These are phyloP conservation scores for Scortum barcoo DNA, from an alignment of 2,113 vertebrate genomes.

Conservation along the genomic window DNA sequence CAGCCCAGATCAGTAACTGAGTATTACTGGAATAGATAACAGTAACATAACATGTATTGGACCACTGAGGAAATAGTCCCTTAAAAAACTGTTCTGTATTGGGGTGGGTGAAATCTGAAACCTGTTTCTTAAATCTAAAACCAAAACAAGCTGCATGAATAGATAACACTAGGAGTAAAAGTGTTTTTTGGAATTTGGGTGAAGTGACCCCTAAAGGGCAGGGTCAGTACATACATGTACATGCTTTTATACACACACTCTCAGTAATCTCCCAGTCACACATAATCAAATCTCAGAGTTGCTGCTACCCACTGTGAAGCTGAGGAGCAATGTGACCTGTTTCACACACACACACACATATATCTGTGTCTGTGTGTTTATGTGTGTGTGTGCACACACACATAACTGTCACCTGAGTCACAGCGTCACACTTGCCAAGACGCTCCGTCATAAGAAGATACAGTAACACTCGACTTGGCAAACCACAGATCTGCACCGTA, in stretches of 20 bases:
- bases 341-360: not conserved
- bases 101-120: too few species aligned
- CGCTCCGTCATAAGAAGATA: not conserved
- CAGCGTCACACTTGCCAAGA: constrained; percentile 34
- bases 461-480: constrained; percentile 40
- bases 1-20: too few species aligned
- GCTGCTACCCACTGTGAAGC: constrained; percentile 14
- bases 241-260: not conserved
- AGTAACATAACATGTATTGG: too few species aligned
- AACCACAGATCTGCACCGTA: not conserved
- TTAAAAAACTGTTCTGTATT: too few species aligned
- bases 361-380: not conserved
- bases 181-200: not conserved
- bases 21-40: too few species aligned
- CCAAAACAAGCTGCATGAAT: not conserved
- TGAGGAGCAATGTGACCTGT: not conserved
- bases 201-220: not conserved
- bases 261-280: not conserved
- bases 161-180: too few species aligned
- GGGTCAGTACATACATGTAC: not conserved
- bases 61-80: too few species aligned
- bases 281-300: constrained; percentile 5
- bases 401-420: constrained; percentile 31
- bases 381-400: not conserved
- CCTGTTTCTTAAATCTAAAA: not conserved